These are phyloP conservation scores for Heliornis fulica DNA, from an alignment of 2,113 vertebrate species.

Conservation along the genomic window DNA sequence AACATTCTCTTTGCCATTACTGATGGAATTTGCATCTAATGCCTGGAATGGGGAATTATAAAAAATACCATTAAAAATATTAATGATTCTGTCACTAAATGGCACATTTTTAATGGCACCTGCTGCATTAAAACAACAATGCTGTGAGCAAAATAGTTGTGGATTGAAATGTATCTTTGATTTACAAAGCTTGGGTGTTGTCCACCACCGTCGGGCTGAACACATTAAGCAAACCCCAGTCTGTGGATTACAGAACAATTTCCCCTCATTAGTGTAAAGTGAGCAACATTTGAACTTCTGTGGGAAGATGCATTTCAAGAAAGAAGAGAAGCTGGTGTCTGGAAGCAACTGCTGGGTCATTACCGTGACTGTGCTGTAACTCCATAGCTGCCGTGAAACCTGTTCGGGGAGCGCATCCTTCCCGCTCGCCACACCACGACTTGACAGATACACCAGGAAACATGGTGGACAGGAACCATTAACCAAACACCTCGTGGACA, in stretches of 20 bases:
- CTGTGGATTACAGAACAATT: neutral
- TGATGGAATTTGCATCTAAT: neutral
- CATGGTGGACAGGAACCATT: neutral
- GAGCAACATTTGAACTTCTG: conserved; percentile 19
- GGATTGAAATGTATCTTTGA: neutral
- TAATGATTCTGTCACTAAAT: neutral
- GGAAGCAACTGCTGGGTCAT: neutral
- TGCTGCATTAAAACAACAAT: neutral
- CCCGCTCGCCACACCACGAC: neutral
- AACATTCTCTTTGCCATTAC: neutral
- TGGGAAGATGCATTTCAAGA: neutral
- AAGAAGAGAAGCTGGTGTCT: conserved; percentile 7
- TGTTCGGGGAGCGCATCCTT: neutral
- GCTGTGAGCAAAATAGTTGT: neutral
- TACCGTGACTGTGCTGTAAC: neutral
- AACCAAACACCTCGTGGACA: neutral
- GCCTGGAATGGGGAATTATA: neutral
- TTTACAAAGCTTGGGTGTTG: neutral
- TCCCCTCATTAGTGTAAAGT: conserved; percentile 21
- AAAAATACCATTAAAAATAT: neutral
- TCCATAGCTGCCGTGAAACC: neutral
- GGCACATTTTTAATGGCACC: neutral
- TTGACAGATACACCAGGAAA: neutral
- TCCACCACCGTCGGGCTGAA: neutral
- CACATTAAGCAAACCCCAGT: neutral